Conservation (phyloP, 2,888 invertebrate species). For the Apocheima hispidaria region DNA sequence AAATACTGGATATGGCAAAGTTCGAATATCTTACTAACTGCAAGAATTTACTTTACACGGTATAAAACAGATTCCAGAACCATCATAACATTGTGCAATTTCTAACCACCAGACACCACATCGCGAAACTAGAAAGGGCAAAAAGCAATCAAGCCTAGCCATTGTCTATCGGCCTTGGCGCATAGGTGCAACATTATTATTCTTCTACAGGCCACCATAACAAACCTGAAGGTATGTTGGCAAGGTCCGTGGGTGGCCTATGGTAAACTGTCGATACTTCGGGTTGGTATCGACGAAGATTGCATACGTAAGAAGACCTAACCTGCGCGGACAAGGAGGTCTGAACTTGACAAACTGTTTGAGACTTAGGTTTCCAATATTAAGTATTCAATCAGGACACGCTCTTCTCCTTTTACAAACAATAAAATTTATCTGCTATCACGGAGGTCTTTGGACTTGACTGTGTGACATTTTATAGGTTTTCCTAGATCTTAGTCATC, state of each 20-base stretch:
- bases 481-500: conserved; percentile 14
- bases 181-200: conserved; percentile 71
- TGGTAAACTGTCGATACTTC: conserved; percentile 60
- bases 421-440: conserved; percentile 19
- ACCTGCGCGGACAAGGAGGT: conserved; percentile 39
- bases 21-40: too few species aligned
- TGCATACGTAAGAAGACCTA: conserved; percentile 64
- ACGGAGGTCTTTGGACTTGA: conserved; percentile 18
- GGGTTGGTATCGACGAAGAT: conserved; percentile 51
- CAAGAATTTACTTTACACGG: too few species aligned
- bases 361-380: conserved; percentile 19
- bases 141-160: conserved; percentile 70
- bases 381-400: conserved; percentile 19
- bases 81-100: conserved; percentile 30
- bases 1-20: too few species aligned
- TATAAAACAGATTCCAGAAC: not conserved
- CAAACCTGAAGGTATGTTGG: conserved; percentile 67
- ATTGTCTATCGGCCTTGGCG: conserved; percentile 68
- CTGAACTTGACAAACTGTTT: conserved; percentile 25
- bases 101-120: conserved; percentile 27
- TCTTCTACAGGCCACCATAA: conserved; percentile 58
- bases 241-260: conserved; percentile 70
- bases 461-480: conserved; percentile 14
- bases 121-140: conserved; percentile 51
- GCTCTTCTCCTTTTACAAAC: conserved; percentile 9